Evolutionary conservation across 1,140 invertebrate species (phyloP), one percentile per base, ranked within the genome.

Genomic region (Campoletis sonorensis): DNA sequence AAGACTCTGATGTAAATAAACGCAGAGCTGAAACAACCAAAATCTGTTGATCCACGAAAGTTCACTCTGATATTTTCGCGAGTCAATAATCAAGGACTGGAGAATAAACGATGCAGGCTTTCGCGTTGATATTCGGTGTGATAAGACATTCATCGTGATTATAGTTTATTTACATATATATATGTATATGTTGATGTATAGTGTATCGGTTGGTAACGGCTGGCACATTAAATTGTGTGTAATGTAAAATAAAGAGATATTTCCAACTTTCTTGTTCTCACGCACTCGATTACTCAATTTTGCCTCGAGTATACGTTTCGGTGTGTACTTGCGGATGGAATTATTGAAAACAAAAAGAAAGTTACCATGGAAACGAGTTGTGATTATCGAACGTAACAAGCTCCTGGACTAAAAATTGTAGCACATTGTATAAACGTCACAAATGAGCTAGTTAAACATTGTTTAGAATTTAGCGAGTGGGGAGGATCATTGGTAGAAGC

Each of bases 241-340:
- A 88, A 88, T 85, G 87, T 87, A 88, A 86, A 88, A 89, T 83
- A 86, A 87, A 88, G 27, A 77, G 30, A 77, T 77, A 77, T 88
- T 84, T 88, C 83, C 85, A 89, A 88, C 84, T 33, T 79, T 79
- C 73, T 73, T 75, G 13, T n/a, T n/a, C 27, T 70, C 45, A 45
- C 33, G 54, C 37, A 37, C 40, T 30, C 16, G 61, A 77, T 54
- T 54, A 10, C n/a, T 70, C 11, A 16, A 16, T 33, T 33, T 33
- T 70, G 8, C 40, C 8, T 11, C 8, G 11, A 1, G 40, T 11
- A n/a, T 64, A 13, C 23, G 4, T 64, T 13, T 27, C 4, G 4
- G 21, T 64, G 61, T 26, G 13, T 23, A n/a, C 15, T n/a, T 54
- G 18, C 7, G 51, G 1, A 1, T 16, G 18, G 13, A 26, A 64